Percentiles rank a stretch among this genome's conserved stretches.
Evolutionary conservation across 2,113 vertebrate genomes (phyloP).

Genomic region (Strix aluco): DNA sequence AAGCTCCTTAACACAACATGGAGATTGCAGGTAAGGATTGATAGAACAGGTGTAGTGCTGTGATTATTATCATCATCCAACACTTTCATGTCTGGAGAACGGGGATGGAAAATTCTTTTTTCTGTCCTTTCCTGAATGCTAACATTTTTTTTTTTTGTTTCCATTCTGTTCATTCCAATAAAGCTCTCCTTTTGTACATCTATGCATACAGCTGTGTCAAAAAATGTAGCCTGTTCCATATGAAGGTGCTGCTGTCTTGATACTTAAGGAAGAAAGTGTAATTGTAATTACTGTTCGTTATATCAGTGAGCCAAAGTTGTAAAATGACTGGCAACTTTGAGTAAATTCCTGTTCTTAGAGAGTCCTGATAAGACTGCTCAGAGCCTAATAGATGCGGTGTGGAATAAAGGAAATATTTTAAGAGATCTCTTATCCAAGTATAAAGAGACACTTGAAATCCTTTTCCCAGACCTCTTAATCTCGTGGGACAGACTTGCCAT

Average conservation of each 20-base stretch:
- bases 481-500: not conserved
- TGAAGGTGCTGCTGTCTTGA: not conserved
- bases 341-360: constrained; percentile 34
- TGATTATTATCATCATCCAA: not conserved
- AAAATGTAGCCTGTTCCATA: not conserved
- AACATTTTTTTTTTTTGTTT: not conserved
- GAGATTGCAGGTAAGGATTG: not conserved
- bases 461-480: not conserved
- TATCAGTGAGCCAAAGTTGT: not conserved
- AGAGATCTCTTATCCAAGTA: constrained; percentile 8
- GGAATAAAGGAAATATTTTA: constrained; percentile 35
- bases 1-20: not conserved
- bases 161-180: not conserved
- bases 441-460: constrained; percentile 38
- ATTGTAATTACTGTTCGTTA: not conserved
- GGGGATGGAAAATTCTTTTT: not conserved
- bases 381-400: not conserved
- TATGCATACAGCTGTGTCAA: not conserved
- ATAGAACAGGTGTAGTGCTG: not conserved
- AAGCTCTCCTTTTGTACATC: not conserved
- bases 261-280: not conserved
- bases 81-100: not conserved
- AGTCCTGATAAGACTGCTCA: not conserved
- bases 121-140: not conserved
- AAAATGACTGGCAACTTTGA: not conserved